Evolutionary conservation across 1,140 invertebrate genomes (phyloP).

Genomic region (Pseudomyrmex concolor): DNA sequence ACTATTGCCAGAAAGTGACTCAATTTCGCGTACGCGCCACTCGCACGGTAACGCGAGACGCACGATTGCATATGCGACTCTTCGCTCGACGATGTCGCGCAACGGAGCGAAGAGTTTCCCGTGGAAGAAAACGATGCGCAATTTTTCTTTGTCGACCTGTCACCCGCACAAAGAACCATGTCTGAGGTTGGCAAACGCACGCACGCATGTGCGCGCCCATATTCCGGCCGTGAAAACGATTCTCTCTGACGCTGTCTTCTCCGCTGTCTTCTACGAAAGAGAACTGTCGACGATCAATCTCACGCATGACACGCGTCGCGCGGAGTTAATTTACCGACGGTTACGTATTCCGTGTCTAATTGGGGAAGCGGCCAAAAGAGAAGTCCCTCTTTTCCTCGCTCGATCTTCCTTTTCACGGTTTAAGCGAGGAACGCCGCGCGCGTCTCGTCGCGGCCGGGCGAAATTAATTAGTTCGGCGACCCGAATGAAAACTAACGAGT

Average conservation of each 20-base stretch:
- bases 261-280: constrained; percentile 17
- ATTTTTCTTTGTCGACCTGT: constrained; percentile 68
- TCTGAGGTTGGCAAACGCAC: constrained; percentile 38
- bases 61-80: neutral
- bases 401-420: constrained; percentile 57
- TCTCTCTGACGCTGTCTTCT: constrained; percentile 47
- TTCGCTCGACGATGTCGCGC: neutral
- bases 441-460: constrained; percentile 34
- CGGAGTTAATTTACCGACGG: constrained; percentile 71
- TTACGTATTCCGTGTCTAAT: constrained; percentile 72
- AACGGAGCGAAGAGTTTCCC: constrained; percentile 35
- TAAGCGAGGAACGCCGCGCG: constrained; percentile 23
- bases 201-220: constrained; percentile 23
- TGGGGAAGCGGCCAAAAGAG: constrained; percentile 57
- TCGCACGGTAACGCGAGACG: neutral
- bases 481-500: constrained; percentile 68
- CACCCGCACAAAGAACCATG: constrained; percentile 60
- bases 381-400: neutral
- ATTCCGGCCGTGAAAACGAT: constrained; percentile 62
- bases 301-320: constrained; percentile 66
- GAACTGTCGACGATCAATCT: constrained; percentile 69
- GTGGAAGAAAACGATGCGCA: constrained; percentile 23
- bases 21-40: neutral
- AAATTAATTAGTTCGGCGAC: constrained; percentile 63
- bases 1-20: neutral